These are phyloP conservation scores for Lepisosteus oculatus DNA, from an alignment of 2,113 vertebrate species.

Conservation along the genomic window DNA sequence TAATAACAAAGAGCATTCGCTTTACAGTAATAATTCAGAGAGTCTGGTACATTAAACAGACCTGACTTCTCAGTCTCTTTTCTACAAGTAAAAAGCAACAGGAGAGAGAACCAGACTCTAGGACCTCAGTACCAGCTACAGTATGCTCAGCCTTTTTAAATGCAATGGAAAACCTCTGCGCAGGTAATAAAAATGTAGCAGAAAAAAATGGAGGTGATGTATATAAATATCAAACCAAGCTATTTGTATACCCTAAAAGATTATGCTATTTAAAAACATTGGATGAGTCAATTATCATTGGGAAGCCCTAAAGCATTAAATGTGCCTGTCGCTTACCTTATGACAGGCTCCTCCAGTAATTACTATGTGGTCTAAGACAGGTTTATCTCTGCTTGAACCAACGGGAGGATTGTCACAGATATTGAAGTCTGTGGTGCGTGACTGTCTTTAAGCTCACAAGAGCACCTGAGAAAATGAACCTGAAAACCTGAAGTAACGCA, in stretches of 20 bases:
- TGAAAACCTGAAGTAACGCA: background rate
- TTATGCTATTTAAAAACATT: background rate
- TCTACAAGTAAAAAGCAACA: too few species aligned
- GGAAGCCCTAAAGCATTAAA: background rate
- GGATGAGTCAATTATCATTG: background rate
- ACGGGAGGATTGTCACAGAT: background rate
- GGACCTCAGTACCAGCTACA: too few species aligned
- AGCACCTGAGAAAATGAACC: slow-evolving; percentile 1
- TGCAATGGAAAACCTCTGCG: background rate
- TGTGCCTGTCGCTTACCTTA: background rate
- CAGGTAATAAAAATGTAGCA: background rate
- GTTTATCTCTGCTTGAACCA: background rate
- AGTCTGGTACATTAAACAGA: slow-evolving; percentile 8
- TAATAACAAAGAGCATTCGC: background rate
- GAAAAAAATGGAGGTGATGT: background rate
- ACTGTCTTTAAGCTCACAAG: slow-evolving; percentile 14
- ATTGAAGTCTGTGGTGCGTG: slow-evolving; percentile 1
- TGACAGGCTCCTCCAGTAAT: slow-evolving; percentile 4
- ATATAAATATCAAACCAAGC: background rate
- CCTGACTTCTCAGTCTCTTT: background rate
- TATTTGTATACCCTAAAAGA: background rate
- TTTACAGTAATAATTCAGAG: slow-evolving; percentile 15
- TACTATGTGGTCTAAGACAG: background rate
- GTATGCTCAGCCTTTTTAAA: too few species aligned
- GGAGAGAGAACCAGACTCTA: too few species aligned